Conservation (phyloP, 2,888 invertebrate genomes). For the Argynnis bischoffii region DNA sequence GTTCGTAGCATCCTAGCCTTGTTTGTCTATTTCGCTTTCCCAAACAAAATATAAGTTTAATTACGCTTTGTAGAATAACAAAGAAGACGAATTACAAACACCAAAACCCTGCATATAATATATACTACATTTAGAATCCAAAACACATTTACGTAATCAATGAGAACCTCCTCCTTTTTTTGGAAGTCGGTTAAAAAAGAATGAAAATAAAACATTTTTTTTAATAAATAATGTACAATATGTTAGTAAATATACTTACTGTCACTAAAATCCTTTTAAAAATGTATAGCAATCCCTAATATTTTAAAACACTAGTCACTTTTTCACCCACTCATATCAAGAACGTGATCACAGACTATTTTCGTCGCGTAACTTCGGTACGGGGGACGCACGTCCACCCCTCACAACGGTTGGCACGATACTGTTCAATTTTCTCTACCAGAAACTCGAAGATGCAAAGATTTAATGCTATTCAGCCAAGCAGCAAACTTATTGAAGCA, state of each 20-base stretch:
- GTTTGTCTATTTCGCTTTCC: too few species aligned
- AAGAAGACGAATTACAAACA: too few species aligned
- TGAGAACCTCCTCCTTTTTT: too few species aligned
- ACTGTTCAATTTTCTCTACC: slow-evolving; percentile 52
- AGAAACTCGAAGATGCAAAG: slow-evolving; percentile 49
- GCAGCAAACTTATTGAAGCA: slow-evolving; percentile 61
- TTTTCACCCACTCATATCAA: slow-evolving; percentile 16
- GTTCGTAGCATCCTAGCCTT: too few species aligned
- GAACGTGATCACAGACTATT: slow-evolving; percentile 50
- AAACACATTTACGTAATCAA: slow-evolving; percentile 10
- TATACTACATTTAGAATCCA: neutral
- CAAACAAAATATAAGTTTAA: too few species aligned
- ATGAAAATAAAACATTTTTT: neutral
- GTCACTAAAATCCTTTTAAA: neutral
- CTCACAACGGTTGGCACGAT: slow-evolving; percentile 50
- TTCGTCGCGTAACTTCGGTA: slow-evolving; percentile 57
- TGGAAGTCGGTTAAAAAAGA: too few species aligned
- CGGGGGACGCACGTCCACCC: slow-evolving; percentile 54
- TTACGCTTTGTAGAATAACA: too few species aligned
- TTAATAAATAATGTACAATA: neutral
- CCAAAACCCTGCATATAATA: too few species aligned
- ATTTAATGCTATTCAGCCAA: slow-evolving; percentile 57
- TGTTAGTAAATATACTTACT: slow-evolving; percentile 3
- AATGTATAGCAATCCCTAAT: slow-evolving; percentile 17
- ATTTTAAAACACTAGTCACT: slow-evolving; percentile 15